Evolutionary conservation across 2,113 vertebrate genomes (phyloP).

Genomic region (Theropithecus gelada): DNA sequence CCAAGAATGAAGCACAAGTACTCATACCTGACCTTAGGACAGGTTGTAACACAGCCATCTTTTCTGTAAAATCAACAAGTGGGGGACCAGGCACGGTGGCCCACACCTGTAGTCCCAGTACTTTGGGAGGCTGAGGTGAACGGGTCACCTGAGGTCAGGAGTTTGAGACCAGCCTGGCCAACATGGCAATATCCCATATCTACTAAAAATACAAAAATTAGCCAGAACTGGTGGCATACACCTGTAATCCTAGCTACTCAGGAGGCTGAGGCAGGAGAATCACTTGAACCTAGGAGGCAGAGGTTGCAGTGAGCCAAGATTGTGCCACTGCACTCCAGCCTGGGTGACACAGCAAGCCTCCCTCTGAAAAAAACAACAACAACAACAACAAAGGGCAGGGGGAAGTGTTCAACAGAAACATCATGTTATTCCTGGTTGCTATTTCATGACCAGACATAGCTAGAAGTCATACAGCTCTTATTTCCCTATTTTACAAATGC

Average conservation of each 20-base stretch:
- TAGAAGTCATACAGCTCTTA: background rate
- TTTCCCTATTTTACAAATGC: background rate
- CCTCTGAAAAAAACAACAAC: no score
- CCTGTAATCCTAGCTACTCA: no score
- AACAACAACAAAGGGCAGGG: background rate
- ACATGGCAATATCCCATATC: no score
- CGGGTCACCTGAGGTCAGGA: no score
- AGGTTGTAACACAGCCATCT: background rate
- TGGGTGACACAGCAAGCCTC: background rate
- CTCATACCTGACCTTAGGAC: background rate
- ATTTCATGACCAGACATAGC: background rate
- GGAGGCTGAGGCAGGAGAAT: no score
- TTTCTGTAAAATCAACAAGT: background rate
- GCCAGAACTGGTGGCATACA: no score
- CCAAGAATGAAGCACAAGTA: background rate
- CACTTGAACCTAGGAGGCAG: no score
- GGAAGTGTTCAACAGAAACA: background rate
- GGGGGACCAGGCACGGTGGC: no score
- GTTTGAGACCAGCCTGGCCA: no score
- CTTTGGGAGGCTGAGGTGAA: no score
- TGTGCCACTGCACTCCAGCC: background rate
- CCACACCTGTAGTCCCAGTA: no score
- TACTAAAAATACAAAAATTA: no score
- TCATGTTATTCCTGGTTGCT: background rate
- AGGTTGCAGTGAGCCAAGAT: background rate